Evolutionary conservation across 2,888 invertebrate genomes (phyloP).

Genomic region (Campopleginae sp.): DNA sequence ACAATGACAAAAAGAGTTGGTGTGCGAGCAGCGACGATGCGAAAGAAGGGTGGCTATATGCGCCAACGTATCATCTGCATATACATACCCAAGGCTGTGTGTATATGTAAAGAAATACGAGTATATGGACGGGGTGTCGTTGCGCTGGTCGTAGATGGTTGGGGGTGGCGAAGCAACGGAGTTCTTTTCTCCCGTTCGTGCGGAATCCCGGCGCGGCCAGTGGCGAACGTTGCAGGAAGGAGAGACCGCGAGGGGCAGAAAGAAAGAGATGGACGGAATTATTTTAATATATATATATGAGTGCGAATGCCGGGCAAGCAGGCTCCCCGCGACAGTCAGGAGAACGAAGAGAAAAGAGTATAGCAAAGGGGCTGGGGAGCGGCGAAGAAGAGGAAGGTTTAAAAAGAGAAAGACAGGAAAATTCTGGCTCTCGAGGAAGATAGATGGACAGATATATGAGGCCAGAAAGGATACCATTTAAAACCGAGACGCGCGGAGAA

Average conservation of each 20-base stretch:
- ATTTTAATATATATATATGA: constrained; percentile 33
- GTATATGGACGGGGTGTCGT: constrained; percentile 52
- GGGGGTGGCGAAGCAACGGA: constrained; percentile 68
- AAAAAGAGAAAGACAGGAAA: constrained; percentile 54
- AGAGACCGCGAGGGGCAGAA: constrained; percentile 42
- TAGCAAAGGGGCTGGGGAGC: constrained; percentile 29
- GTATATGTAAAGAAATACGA: background rate
- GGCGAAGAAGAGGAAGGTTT: constrained; percentile 39
- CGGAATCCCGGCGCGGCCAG: constrained; percentile 68
- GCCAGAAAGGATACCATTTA: constrained; percentile 77
- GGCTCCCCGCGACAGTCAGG: constrained; percentile 50
- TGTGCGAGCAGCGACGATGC: constrained; percentile 73
- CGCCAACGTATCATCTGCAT: constrained; percentile 34
- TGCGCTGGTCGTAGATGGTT: constrained; percentile 59
- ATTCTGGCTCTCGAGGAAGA: constrained; percentile 60
- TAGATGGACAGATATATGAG: constrained; percentile 68
- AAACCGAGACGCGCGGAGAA: constrained; percentile 79
- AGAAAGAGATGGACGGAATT: constrained; percentile 59
- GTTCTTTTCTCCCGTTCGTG: constrained; percentile 69
- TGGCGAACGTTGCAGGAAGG: constrained; percentile 66
- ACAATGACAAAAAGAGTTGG: constrained; percentile 82
- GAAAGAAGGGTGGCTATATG: constrained; percentile 74
- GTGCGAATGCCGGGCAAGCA: constrained; percentile 34
- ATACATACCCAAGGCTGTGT: background rate
- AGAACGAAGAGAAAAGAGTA: constrained; percentile 46